These are phyloP conservation scores for Argyresthia goedartella DNA, from an alignment of 2,888 invertebrate genomes.

Conservation along the genomic window DNA sequence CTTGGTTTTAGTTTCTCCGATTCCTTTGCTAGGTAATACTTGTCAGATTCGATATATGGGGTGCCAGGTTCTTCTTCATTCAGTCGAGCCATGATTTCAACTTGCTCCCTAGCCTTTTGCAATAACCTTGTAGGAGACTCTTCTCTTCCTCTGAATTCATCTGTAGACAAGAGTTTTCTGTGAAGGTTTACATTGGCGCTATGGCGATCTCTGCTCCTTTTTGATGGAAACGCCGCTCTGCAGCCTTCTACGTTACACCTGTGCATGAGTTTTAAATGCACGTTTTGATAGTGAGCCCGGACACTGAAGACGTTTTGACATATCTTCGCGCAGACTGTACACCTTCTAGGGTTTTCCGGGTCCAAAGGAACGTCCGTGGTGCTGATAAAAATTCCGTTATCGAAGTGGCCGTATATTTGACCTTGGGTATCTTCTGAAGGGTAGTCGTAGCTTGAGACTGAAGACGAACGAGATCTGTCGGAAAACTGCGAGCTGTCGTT, in stretches of 20 bases:
- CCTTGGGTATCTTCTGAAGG: conserved; percentile 74
- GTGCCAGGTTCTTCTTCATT: conserved; percentile 78
- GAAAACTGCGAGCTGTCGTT: conserved; percentile 50
- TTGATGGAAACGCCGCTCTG: conserved; percentile 94
- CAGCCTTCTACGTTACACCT: conserved; percentile 96
- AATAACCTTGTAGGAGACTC: conserved; percentile 55
- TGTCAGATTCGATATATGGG: conserved; percentile 68
- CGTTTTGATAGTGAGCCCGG: conserved; percentile 95
- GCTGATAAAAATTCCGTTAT: conserved; percentile 78
- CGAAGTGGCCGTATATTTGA: conserved; percentile 78
- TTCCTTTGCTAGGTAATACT: conserved; percentile 50
- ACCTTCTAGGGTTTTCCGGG: conserved; percentile 91
- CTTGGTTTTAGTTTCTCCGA: conserved; percentile 38
- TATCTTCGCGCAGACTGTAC: conserved; percentile 92
- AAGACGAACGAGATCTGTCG: conserved; percentile 72
- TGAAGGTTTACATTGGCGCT: conserved; percentile 93
- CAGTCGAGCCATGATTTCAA: conserved; percentile 82
- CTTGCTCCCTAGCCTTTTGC: conserved; percentile 77
- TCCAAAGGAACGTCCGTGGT: conserved; percentile 90
- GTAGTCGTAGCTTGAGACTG: conserved; percentile 71
- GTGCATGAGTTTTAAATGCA: conserved; percentile 95
- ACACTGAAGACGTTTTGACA: conserved; percentile 95
- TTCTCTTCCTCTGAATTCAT: conserved; percentile 53
- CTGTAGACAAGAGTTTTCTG: conserved; percentile 86
- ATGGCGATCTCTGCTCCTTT: conserved; percentile 92